phyloP scores from a whole-genome alignment of 2,888 invertebrate species.

The Lasioglossum lativentre region DNA sequence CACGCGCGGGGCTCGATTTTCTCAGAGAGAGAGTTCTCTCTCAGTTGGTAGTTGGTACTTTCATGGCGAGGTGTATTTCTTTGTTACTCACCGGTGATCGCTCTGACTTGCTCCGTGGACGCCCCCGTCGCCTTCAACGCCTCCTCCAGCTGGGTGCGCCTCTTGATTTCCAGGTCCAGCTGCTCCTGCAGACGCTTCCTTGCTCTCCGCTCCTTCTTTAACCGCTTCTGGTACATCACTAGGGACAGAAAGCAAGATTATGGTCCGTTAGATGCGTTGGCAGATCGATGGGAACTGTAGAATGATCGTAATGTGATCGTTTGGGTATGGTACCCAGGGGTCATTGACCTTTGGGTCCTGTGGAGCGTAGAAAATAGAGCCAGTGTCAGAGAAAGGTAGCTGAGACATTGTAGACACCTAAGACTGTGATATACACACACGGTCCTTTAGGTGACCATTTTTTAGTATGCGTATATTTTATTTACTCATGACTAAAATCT shows the following conservation, averaged over 20 bases:
- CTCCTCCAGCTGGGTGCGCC: conserved; percentile 92
- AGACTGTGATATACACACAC: too few relatives aligned
- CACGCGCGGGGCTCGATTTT: conserved; percentile 28
- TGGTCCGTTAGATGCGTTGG: background rate
- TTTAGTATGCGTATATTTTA: too few relatives aligned
- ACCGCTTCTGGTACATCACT: conserved; percentile 95
- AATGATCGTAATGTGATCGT: background rate
- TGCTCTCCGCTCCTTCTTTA: conserved; percentile 94
- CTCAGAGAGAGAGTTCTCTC: background rate
- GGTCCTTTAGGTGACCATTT: too few relatives aligned
- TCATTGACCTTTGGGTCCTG: too few relatives aligned
- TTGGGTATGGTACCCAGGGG: background rate
- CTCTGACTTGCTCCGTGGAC: conserved; percentile 90
- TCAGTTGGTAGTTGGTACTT: background rate
- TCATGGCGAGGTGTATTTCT: background rate
- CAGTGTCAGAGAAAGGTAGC: too few relatives aligned
- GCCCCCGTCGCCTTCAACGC: conserved; percentile 92
- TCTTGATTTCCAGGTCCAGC: conserved; percentile 92
- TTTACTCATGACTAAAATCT: too few relatives aligned
- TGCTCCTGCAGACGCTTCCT: conserved; percentile 94
- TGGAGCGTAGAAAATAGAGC: too few relatives aligned
- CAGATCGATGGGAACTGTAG: background rate
- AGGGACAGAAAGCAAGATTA: conserved; percentile 81
- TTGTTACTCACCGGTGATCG: conserved; percentile 89
- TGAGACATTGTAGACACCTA: too few relatives aligned